These are phyloP conservation scores for Drosophila fuyamai DNA, from an alignment of 1,140 invertebrate species.

Conservation along the genomic window DNA sequence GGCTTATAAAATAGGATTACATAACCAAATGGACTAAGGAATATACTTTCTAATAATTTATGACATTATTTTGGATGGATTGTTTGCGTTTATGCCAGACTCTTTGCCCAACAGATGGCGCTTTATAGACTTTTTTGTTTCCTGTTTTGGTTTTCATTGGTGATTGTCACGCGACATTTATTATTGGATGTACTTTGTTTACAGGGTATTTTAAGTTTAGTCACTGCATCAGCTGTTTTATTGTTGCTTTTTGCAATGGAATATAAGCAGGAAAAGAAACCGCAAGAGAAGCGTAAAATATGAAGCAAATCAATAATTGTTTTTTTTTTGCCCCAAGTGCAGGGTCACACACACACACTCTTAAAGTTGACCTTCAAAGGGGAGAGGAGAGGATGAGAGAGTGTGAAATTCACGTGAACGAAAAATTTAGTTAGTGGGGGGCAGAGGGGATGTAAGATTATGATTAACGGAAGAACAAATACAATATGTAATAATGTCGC, in stretches of 20 bases:
- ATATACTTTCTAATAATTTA: neutral
- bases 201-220: constrained; percentile 11
- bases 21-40: neutral
- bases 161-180: constrained; percentile 23
- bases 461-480: constrained; percentile 32
- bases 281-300: constrained; percentile 16
- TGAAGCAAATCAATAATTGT: constrained; percentile 68
- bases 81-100: constrained; percentile 2
- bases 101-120: constrained; percentile 18
- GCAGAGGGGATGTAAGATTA: constrained; percentile 36
- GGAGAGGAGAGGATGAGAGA: neutral
- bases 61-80: neutral
- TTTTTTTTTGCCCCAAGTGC: constrained; percentile 65
- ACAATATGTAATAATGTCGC: constrained; percentile 4
- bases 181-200: neutral
- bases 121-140: constrained; percentile 6
- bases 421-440: neutral
- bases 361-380: constrained; percentile 56
- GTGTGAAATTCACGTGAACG: constrained; percentile 25
- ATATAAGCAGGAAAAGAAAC: constrained; percentile 33
- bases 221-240: constrained; percentile 35
- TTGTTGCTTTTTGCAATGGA: neutral
- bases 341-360: constrained; percentile 56
- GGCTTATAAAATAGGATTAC: too few species aligned
- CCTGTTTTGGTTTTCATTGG: neutral